These are phyloP conservation scores for Cydia strobilella DNA, from an alignment of 1,140 invertebrate species.

Conservation along the genomic window DNA sequence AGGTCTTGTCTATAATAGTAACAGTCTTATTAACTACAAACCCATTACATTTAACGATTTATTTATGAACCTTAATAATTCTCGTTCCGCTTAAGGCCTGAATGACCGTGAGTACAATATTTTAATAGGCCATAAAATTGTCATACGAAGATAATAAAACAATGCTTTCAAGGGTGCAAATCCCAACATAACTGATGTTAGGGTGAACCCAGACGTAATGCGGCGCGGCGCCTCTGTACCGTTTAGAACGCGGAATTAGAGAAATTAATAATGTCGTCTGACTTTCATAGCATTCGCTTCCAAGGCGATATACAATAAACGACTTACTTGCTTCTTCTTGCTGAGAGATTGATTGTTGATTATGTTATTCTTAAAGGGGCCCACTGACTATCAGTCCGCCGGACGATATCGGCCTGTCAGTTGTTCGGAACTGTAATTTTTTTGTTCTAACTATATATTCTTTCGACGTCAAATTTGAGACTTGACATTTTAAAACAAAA, in stretches of 20 bases:
- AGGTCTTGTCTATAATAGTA: no score
- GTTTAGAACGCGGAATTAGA: neutral
- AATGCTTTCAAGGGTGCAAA: conserved; percentile 22
- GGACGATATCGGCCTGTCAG: no score
- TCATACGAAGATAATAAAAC: conserved; percentile 17
- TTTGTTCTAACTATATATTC: no score
- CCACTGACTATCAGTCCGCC: no score
- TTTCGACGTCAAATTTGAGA: no score
- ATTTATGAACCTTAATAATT: neutral
- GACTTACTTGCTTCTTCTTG: no score
- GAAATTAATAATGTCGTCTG: neutral
- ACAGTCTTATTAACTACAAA: neutral
- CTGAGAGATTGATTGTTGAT: no score
- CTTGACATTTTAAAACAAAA: no score
- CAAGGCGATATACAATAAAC: no score
- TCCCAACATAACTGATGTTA: conserved; percentile 16
- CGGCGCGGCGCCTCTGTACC: neutral
- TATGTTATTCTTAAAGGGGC: no score
- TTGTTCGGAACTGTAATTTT: no score
- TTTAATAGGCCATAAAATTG: conserved; percentile 11
- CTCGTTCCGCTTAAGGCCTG: neutral
- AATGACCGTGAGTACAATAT: neutral
- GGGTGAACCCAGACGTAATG: neutral
- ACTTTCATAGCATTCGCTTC: no score
- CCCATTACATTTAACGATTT: neutral